Percentiles rank a stretch among this genome's conserved stretches.
phyloP scores from a whole-genome alignment of 2,797 vertebrate genomes.

The Antrozous pallidus region DNA sequence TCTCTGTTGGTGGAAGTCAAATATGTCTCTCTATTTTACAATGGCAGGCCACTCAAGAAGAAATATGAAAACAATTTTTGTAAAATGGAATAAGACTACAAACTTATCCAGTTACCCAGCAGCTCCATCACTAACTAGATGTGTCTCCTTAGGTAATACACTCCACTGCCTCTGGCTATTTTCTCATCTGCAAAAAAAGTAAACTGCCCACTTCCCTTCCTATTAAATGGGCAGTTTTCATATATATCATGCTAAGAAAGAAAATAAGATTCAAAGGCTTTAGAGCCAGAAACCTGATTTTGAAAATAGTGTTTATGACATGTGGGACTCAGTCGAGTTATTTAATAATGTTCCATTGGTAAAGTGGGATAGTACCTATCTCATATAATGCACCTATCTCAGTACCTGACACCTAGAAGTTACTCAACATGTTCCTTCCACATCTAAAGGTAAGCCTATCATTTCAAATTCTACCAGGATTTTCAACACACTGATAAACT shows the following conservation, averaged over 20 bases:
- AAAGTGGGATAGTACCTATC: not conserved
- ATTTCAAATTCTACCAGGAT: not conserved
- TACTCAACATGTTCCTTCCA: not conserved
- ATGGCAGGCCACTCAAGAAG: not conserved
- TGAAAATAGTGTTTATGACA: not conserved
- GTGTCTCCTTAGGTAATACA: not conserved
- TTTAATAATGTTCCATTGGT: not conserved
- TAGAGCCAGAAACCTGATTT: not conserved
- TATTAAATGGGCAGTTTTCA: not conserved
- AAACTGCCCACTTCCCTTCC: not conserved
- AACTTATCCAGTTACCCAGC: not conserved
- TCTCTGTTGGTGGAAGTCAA: not conserved
- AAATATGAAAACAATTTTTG: not conserved
- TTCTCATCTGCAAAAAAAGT: not conserved
- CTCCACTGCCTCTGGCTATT: not conserved
- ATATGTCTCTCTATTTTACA: not conserved
- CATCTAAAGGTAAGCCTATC: not conserved
- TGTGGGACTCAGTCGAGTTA: not conserved
- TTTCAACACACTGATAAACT: not conserved
- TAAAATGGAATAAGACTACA: not conserved
- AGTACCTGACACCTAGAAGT: not conserved
- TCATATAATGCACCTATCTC: not conserved
- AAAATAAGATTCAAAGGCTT: constrained; percentile 5
- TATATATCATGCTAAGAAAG: not conserved
- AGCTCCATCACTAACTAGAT: not conserved